phyloP scores from a whole-genome alignment of 1,140 invertebrate genomes.

The Hycleus phaleratus region DNA sequence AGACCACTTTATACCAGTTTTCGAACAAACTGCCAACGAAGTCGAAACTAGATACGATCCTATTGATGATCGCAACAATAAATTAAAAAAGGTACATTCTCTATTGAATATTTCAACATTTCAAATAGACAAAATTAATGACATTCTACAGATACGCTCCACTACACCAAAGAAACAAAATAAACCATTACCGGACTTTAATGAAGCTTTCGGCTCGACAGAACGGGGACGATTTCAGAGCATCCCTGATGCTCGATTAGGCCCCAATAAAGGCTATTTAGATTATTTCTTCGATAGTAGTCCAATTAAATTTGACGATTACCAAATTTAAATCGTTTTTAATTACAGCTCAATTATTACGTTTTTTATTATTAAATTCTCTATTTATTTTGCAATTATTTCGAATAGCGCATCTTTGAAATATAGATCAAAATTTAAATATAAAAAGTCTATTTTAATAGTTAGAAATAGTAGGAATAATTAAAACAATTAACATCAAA shows the following conservation, averaged over 20 bases:
- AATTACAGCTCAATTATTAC: background rate
- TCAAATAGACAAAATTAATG: background rate
- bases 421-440: constrained; percentile 10
- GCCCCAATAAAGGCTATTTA: constrained; percentile 29
- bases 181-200: constrained; percentile 51
- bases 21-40: constrained; percentile 21
- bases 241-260: constrained; percentile 32
- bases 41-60: background rate
- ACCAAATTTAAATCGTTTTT: constrained; percentile 21
- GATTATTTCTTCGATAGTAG: constrained; percentile 30
- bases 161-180: constrained; percentile 8
- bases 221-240: constrained; percentile 50
- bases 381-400: background rate
- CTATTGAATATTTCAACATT: background rate
- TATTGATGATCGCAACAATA: background rate
- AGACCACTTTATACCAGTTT: constrained; percentile 19
- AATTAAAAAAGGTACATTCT: background rate
- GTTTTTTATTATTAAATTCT: background rate
- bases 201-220: constrained; percentile 55
- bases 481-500: background rate
- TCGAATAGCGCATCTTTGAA: background rate
- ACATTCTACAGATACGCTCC: background rate
- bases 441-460: constrained; percentile 5
- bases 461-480: background rate
- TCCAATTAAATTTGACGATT: constrained; percentile 33